Base-by-base conservation (phyloP, 2,797 vertebrate species). In the Hippocampus kuda region DNA sequence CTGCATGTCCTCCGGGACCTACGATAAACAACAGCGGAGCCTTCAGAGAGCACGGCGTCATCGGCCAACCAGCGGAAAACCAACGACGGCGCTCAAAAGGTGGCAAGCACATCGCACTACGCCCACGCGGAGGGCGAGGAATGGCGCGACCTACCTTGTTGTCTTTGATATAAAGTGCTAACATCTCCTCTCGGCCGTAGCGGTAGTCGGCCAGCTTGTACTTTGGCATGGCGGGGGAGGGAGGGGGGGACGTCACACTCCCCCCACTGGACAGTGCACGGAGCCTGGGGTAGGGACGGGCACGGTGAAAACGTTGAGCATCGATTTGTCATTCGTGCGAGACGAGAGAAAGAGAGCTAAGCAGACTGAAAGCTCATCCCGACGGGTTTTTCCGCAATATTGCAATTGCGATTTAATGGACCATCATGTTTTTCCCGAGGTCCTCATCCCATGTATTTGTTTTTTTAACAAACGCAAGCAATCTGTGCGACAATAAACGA, bases 91-190 rank as follows among this genome's bases (percentile, higher is more conserved):
- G 1, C 53, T 12, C 53, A n/a, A 6, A 56, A 24, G 8, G 26
- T 24, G 10, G 6, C 4, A 0, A 24, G 53, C n/a, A 15, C 22
- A 24, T 65, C 70, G 15, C 34, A 34, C n/a, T 5, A 46, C 44
- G 34, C 34, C 34, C 34, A 34, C 34, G 34, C 34, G 34, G 34
- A n/a, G 34, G 6, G 34, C 5, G 4, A 34, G 34, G 34, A 34
- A 34, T 34, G 64, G 10, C 15, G 12, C 24, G 10, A 78, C 82
- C 41, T 0, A 96, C 94, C 93, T 94, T 96, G 89, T 94, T 91
- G 88, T 96, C 94, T 91, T 95, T 95, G 88, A 96, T 76, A 83
- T 95, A 96, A 93, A 96, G 94, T 90, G 94, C 94, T 92, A 96
- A 89, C 94, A 96, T 96, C 91, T 96, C 94, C 89, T 96, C 94